Conservation (phyloP, 92 coral and sea anemone genomes). For the Zoanthus gigantus region DNA sequence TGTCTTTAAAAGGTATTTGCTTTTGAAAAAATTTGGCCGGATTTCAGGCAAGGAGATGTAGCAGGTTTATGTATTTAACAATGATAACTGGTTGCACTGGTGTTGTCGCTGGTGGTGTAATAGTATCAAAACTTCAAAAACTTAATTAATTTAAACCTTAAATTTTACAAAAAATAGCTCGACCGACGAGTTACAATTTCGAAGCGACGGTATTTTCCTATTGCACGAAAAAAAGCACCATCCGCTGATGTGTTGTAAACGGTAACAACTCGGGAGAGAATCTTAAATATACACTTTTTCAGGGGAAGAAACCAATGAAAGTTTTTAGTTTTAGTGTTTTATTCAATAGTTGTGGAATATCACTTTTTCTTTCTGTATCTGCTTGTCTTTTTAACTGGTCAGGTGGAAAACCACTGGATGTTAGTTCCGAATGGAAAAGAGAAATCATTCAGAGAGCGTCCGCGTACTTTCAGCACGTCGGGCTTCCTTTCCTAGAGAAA, state of each 20-base stretch:
- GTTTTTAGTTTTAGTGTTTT: neutral
- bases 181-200: neutral
- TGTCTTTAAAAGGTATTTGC: too few species aligned
- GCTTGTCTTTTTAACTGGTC: neutral
- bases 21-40: neutral
- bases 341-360: neutral
- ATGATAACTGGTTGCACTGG: neutral
- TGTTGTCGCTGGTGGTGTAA: slow-evolving; percentile 9
- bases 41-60: neutral
- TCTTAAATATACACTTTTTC: neutral
- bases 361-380: neutral
- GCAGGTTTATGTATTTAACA: neutral
- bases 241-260: too few species aligned
- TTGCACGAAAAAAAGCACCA: too few species aligned
- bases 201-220: too few species aligned
- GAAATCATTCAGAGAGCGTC: slow-evolving; percentile 31
- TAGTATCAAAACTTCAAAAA: neutral
- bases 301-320: neutral
- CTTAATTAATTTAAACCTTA: neutral
- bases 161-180: neutral
- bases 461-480: slow-evolving; percentile 70
- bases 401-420: slow-evolving; percentile 29
- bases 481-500: slow-evolving; percentile 79
- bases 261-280: too few species aligned
- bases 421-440: slow-evolving; percentile 27